Evolutionary conservation across 2,888 invertebrate genomes (phyloP).

Genomic region (Chrysodeixis includens): DNA sequence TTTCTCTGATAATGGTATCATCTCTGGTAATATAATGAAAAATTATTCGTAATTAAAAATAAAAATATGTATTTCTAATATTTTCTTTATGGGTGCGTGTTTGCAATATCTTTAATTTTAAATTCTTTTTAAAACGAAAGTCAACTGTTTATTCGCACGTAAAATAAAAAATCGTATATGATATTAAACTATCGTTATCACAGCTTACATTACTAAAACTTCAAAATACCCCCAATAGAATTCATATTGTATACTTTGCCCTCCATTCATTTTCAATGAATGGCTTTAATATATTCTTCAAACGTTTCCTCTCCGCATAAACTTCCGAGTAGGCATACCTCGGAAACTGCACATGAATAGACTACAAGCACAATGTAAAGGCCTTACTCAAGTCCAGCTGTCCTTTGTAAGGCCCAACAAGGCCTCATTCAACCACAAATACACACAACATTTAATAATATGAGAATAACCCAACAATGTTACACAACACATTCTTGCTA

Average conservation of each 20-base stretch:
- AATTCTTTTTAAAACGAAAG: too few relatives aligned
- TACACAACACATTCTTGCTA: conserved; percentile 15
- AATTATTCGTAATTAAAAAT: too few relatives aligned
- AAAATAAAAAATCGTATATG: too few relatives aligned
- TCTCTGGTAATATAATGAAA: too few relatives aligned
- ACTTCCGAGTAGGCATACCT: conserved; percentile 45
- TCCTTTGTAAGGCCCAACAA: conserved; percentile 39
- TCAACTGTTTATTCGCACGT: too few relatives aligned
- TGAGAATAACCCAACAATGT: conserved; percentile 26
- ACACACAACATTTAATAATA: conserved; percentile 33
- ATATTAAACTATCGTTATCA: neutral
- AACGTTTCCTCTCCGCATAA: conserved; percentile 35
- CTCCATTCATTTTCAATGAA: conserved; percentile 22
- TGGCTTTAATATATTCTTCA: conserved; percentile 40
- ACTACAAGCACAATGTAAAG: conserved; percentile 33
- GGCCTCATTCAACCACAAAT: conserved; percentile 21
- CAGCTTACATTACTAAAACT: neutral
- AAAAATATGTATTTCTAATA: too few relatives aligned
- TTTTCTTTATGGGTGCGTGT: too few relatives aligned
- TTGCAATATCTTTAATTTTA: too few relatives aligned
- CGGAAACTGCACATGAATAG: conserved; percentile 38
- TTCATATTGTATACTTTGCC: neutral
- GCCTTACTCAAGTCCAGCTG: conserved; percentile 37
- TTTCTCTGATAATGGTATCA: too few relatives aligned
- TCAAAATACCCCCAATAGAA: neutral